Base-by-base conservation (phyloP, 1,140 invertebrate species). In the Zophobas atratus region DNA sequence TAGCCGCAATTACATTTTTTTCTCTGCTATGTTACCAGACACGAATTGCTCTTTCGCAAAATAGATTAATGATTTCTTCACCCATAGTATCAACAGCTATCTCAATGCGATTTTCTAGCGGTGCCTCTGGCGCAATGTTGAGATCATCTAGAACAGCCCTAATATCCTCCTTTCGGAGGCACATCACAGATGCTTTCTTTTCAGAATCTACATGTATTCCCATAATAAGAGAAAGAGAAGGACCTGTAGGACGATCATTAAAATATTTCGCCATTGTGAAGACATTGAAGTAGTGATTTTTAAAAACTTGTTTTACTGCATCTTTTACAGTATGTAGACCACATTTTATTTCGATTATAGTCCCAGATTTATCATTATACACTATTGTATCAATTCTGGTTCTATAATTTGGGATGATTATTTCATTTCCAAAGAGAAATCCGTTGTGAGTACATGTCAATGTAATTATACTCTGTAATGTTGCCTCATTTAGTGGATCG, bases 401-500 rank as follows among this genome's bases (percentile, higher is more conserved):
- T 6, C 55, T 36, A 57, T 57, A 57, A 1, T 57, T 57, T 57
- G 2, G 2, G 8, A 57, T 57, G 35, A 1, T 32, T 57, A 57
- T 57, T 57, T 57, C 55, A 57, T 57, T 57, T 57, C 2, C 55
- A 36, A 57, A 57, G n/a, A 57, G 55, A 57, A 57, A 57, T 57
- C 1, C 55, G 3, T 3, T 8, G 32, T 56, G 53, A 56, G 6
- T 1, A 57, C 55, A 32, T 57, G 55, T 32, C 55, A 6, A 57
- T 57, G 67, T 70, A 70, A 70, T 70, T 70, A 70, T 70, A 70
- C 1, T 1, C 46, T 70, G 67, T 70, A 70, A 70, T 41, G 38
- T 43, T 70, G 67, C 67, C 33, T 70, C 67, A 34, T 70, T 70
- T 8, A 43, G 4, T 70, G 36, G 67, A 70, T 35, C 36, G 63